Evolutionary conservation across 2,797 vertebrate genomes (phyloP), one percentile per base, ranked within the genome.

Genomic region (Enteromius anoplus): DNA sequence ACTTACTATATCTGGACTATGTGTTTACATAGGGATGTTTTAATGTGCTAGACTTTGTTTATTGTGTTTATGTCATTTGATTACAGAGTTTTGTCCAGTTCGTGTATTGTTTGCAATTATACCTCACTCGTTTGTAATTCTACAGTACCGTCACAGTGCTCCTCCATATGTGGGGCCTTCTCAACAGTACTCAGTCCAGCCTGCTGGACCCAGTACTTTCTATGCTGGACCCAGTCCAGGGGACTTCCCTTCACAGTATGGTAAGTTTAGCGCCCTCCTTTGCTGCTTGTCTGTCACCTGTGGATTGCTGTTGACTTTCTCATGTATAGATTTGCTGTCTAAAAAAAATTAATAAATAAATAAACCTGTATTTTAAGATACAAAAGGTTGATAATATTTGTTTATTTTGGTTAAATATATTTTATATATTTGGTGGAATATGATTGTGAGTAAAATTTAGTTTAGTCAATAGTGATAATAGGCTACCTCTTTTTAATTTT

Each of bases 151-250:
- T 80, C 98, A 97, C 91, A 97, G 96, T 37, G 94, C 97, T 55
- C 96, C 97, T 53, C 96, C 95, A 0, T 99, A 97, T 0, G 96
- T 99, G 15, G 98, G 97, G 72, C 96, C 97, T 29, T 96, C 97
- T 1, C 98, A 98, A 85, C 98, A 99, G 93, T 99, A 99, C 91
- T 95, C 97, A 0, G 97, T 99, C 70, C 98, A 99, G 82, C 96
- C 97, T 0, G 95, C 97, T 0, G 97, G 97, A 73, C 96, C 97
- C 5, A 95, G 95, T 88, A 96, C 97, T 75, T 99, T 99, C 87
- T 99, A 97, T 89, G 94, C 97, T 83, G 97, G 96, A 85, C 97
- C 97, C 3, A 96, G 97, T 70, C 97, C 97, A 81, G 98, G 97
- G 88, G 98, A 99, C 64, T 99, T 98, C 91, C 93, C 97, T 80